phyloP scores from a whole-genome alignment of 2,888 invertebrate genomes.

The Agrotis exclamationis region DNA sequence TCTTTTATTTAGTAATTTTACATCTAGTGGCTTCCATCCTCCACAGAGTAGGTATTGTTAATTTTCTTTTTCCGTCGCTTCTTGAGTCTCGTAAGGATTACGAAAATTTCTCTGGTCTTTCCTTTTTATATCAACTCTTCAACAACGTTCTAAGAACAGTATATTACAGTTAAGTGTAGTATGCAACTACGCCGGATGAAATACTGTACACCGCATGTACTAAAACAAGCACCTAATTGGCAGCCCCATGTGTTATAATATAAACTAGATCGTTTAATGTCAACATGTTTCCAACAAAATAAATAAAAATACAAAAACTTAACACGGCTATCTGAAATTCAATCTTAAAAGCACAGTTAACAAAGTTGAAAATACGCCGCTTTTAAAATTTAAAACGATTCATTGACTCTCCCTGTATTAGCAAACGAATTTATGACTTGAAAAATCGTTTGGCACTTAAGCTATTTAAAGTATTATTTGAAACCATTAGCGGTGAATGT shows the following conservation, averaged over 20 bases:
- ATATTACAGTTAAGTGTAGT: constrained; percentile 10
- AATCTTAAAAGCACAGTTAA: background rate
- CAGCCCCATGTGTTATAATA: constrained; percentile 41
- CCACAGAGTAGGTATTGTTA: too few species aligned
- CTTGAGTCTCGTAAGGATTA: background rate
- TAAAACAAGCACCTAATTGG: constrained; percentile 47
- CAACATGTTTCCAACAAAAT: constrained; percentile 40
- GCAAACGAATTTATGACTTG: constrained; percentile 69
- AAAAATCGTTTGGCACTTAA: constrained; percentile 70
- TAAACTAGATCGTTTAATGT: constrained; percentile 57
- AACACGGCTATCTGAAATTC: background rate
- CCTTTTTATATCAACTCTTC: background rate
- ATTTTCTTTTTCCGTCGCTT: background rate
- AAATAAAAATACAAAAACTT: constrained; percentile 37
- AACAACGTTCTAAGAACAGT: background rate
- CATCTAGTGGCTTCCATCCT: too few species aligned
- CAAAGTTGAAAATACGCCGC: constrained; percentile 30
- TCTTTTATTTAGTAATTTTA: too few species aligned
- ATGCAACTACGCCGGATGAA: constrained; percentile 16
- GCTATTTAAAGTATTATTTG: constrained; percentile 74
- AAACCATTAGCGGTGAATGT: constrained; percentile 70
- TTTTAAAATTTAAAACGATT: constrained; percentile 46
- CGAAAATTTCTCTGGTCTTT: fast-evolving
- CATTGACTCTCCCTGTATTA: constrained; percentile 56
- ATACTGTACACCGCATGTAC: constrained; percentile 16